Base-by-base conservation (phyloP, 2,888 invertebrate genomes). In the Copidosoma aretas region DNA sequence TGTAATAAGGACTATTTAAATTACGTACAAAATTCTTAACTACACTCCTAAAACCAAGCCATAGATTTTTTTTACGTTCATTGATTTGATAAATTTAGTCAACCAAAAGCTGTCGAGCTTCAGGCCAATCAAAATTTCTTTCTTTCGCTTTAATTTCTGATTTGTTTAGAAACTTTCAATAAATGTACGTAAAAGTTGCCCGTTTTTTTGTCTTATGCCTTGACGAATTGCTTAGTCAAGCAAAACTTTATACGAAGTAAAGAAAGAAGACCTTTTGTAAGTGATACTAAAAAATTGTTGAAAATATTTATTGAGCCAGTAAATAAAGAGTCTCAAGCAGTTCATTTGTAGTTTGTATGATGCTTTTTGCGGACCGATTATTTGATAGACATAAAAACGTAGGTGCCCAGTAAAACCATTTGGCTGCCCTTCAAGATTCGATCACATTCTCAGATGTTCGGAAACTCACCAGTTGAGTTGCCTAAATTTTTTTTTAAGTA, bases 221-320 rank as follows among this genome's bases (percentile, higher is more conserved):
- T 21, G 19, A 17, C 14, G 19, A 53, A 53, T 32, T 32, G 32
- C 32, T 32, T 32, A 8, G 8, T 32, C 32, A 53, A 53, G 21
- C 17, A 8, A 19, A 53, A 19, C 19, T 53, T 53, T 17, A 53
- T 53, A 12, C 19, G 53, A 5, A 19, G 19, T 49, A 12, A 19
- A 53, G 53, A 21, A 22, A 22, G 19, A 14, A 22, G 53, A 12
- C 5, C 51, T 41, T 53, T 59, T 53, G n/a, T 39, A 4, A 46
- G 60, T 15, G 60, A 46, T 32, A 61, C 56, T 21, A 61, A 54
- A 32, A 53, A 32, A 43, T 12, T 57, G 4, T 15, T 12, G 17
- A 60, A 39, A 25, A 69, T 24, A 53, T 69, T 69, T 22, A 57
- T 25, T 25, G 22, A 24, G 21, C 64, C 69, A 4, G 24, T 19